Base-by-base conservation (phyloP, 2,797 vertebrate species). In the Oreonectes daqikongensis region DNA sequence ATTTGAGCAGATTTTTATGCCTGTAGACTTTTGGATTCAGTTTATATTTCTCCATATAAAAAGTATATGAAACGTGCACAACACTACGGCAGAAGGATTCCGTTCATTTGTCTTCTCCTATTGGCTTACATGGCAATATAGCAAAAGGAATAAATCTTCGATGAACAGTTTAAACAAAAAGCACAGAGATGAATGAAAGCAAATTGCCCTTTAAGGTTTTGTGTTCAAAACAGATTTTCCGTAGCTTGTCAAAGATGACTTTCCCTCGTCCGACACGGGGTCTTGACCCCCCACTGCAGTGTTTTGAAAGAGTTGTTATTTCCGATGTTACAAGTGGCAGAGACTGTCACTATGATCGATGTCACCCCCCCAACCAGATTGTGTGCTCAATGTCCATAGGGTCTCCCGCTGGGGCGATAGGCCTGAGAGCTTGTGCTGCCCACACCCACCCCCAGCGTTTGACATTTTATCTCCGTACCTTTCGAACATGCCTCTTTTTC, bases 321-420 rank as follows among this genome's bases (percentile, higher is more conserved):
- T 82, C 68, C 30, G 50, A 79, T 46, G 38, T 72, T 72, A 70
- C 53, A 72, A 72, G 67, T 65, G 68, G 61, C 71, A 59, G 55
- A 70, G 68, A 46, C 79, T 79, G 72, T 74, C 79, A 81, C 73
- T 77, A 70, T 74, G 77, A 84, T 84, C 73, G 78, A 81, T 79
- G 73, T 77, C 77, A 79, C 72, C 79, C 20, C 65, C 77, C 72
- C 63, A 77, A 69, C 71, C 66, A 60, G 68, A 81, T 70, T 76
- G 79, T 77, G 72, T 68, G 77, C 65, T 79, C 69, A 69, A 71
- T 74, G 63, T 63, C 77, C 68, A 57, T 52, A 48, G 74, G 69
- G 63, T 46, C 52, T 68, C 79, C 77, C 26, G 76, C 77, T 79
- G 82, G 60, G 70, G 55, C 24, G 57, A 73, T 48, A 79, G 69